Base-by-base conservation (phyloP, 2,888 invertebrate species). In the Dusona sp. region DNA sequence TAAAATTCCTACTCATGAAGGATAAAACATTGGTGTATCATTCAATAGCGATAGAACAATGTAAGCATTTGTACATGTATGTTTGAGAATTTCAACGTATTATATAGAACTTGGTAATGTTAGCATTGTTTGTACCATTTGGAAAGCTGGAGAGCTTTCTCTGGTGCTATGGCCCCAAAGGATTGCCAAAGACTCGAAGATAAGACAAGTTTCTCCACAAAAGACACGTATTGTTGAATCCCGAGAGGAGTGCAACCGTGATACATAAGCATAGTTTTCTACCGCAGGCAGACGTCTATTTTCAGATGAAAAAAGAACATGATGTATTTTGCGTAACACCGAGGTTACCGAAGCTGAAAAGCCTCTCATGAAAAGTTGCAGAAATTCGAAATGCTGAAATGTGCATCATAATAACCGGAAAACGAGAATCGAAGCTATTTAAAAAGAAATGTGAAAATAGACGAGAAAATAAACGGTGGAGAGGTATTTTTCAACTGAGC, bases 191-290 rank as follows among this genome's bases (percentile, higher is more conserved):
- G 84, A 84, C 84, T 84, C 84, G 57, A 77, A 84, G 87, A 87
- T 87, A 87, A 84, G 84, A 82, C 87, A 82, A 84, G 81, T 84
- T 87, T 82, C 84, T 38, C 70, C 54, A 42, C 65, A 84, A 84
- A 83, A 84, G 84, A 82, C 87, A 84, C 84, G 87, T 84, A 87
- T 87, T 84, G 82, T 87, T 84, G 75, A 72, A 51, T 77, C 70
- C 57, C 87, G 16, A 9, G 33, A 57, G 70, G 54, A 25, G 67
- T 72, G 33, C 73, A 51, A 22, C 70, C 29, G 38, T 48, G 65
- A 67, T 70, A 79, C 64, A 77, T 29, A 68, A 73, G 74, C 61
- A 82, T 68, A 83, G 38, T 79, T 68, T 65, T 54, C n/a, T 45
- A 38, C 54, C 36, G 45, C 9, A 22, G 51, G 25, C 19, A 65